These are phyloP conservation scores for Polyommatus iphigenia DNA, from an alignment of 2,888 invertebrate species.

Conservation along the genomic window DNA sequence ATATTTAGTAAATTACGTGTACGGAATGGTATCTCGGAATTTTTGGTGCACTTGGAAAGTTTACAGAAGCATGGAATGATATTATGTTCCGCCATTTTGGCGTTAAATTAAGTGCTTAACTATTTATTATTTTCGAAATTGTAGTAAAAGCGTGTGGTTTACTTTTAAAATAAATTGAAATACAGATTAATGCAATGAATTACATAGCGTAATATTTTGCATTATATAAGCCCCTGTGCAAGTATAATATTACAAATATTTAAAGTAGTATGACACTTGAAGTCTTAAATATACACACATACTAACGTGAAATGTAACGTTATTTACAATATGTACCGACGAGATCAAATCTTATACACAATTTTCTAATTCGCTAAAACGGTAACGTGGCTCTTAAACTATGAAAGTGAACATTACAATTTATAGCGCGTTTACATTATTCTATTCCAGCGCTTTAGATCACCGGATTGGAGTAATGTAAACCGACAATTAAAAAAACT, in stretches of 20 bases:
- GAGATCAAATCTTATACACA: conserved; percentile 19
- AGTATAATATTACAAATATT: not conserved
- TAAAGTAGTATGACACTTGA: not conserved
- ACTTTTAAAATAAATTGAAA: not conserved
- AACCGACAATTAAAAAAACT: not conserved
- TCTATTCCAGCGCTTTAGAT: not conserved
- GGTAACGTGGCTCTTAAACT: conserved; percentile 13
- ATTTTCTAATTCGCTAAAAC: conserved; percentile 6
- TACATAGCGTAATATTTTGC: not conserved
- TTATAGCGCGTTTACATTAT: no score
- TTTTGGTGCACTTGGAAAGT: conserved; percentile 18
- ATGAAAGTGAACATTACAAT: not conserved
- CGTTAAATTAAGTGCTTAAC: not conserved
- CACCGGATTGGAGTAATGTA: no score
- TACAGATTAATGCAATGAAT: not conserved
- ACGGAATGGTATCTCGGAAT: conserved; percentile 33
- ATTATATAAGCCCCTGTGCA: not conserved
- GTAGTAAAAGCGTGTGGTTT: no score
- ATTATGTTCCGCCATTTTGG: not conserved
- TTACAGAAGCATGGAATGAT: conserved; percentile 22
- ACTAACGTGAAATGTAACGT: not conserved
- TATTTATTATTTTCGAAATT: not conserved
- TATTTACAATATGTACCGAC: conserved; percentile 13
- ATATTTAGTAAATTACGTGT: not conserved
- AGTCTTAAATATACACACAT: not conserved